A percentile compares a stretch with the other conserved stretches of the same genome.
These are phyloP conservation scores for Brachypalpus laphriformis DNA, from an alignment of 2,888 invertebrate species.

Conservation along the genomic window DNA sequence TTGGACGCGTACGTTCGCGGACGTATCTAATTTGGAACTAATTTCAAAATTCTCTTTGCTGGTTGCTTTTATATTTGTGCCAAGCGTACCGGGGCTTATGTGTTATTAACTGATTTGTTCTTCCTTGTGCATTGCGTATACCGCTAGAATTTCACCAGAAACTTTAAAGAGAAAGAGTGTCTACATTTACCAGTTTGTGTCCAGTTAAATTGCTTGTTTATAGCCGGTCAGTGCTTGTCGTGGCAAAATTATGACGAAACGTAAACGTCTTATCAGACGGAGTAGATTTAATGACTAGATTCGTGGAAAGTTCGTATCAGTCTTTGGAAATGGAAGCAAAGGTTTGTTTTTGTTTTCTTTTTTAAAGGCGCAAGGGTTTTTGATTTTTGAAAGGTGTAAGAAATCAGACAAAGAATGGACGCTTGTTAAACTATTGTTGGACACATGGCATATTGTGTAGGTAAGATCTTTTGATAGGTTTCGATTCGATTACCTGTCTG, in stretches of 20 bases:
- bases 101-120: slow-evolving; percentile 63
- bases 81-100: slow-evolving; percentile 39
- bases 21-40: slow-evolving; percentile 24
- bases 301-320: slow-evolving; percentile 1
- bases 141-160: slow-evolving; percentile 44
- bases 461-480: too few relatives aligned
- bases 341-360: neutral
- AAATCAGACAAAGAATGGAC: too few relatives aligned
- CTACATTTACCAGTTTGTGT: neutral
- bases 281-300: slow-evolving; percentile 8
- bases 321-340: neutral
- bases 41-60: neutral
- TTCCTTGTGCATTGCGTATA: slow-evolving; percentile 56
- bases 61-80: slow-evolving; percentile 29
- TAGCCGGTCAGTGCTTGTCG: neutral
- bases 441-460: too few relatives aligned
- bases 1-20: slow-evolving; percentile 47
- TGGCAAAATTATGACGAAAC: neutral
- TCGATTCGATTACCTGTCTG: too few relatives aligned
- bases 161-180: neutral
- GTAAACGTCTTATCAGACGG: neutral
- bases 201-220: neutral
- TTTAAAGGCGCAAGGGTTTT: neutral
- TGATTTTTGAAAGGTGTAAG: neutral
- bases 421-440: too few relatives aligned